A percentile compares a stretch with the other conserved stretches of the same genome.
These are phyloP conservation scores for Pelochelys cantorii DNA, from an alignment of 2,797 vertebrate species.

Conservation along the genomic window DNA sequence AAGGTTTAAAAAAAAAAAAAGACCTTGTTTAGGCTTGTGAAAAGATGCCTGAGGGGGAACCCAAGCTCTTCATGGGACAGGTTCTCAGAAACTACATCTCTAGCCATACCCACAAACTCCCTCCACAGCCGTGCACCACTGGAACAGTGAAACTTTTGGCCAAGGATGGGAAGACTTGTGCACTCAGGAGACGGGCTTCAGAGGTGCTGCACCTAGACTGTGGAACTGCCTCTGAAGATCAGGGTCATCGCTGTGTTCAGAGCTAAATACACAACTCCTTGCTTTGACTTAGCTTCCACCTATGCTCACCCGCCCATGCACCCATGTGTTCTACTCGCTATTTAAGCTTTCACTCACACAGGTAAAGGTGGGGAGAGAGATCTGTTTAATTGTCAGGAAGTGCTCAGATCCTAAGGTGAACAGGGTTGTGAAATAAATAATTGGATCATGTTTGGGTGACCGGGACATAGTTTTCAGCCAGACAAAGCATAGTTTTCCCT, in stretches of 20 bases:
- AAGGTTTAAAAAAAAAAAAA: too few species aligned
- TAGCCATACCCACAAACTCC: rapidly evolving
- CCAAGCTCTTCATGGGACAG: neutral
- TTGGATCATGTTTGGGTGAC: constrained; percentile 7
- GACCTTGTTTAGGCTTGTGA: too few species aligned
- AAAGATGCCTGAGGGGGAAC: too few species aligned
- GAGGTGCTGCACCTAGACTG: neutral
- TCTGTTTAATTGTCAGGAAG: constrained; percentile 25
- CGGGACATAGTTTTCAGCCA: neutral
- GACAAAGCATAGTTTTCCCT: neutral
- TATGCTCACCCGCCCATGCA: neutral
- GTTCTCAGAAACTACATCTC: neutral
- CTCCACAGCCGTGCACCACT: neutral
- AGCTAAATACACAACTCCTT: neutral
- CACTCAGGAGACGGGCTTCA: rapidly evolving
- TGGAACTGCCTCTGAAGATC: neutral
- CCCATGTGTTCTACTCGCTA: neutral
- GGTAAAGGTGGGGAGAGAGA: neutral
- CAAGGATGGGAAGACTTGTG: neutral
- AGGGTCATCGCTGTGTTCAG: rapidly evolving
- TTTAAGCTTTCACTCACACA: rapidly evolving
- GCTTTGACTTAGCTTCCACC: neutral
- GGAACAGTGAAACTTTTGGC: neutral
- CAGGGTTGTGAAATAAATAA: constrained; percentile 6
- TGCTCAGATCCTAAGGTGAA: neutral